Conservation (phyloP, 2,888 invertebrate genomes). For the Trissoscelio sp. region DNA sequence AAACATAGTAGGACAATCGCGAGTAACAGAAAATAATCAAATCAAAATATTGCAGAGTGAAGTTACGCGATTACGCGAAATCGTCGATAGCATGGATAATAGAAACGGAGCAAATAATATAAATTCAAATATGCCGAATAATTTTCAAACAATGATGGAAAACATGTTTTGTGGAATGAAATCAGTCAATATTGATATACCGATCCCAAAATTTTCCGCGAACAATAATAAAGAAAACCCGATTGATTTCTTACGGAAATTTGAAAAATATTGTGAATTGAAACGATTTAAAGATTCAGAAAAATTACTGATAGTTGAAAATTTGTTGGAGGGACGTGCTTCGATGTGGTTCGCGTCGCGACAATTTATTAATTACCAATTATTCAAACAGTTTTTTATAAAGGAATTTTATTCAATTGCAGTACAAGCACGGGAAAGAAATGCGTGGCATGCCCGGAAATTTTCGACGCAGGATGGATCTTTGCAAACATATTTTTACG, state of each 20-base stretch:
- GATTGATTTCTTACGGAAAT: conserved; percentile 33
- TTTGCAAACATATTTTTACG: too few relatives aligned
- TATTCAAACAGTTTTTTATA: conserved; percentile 20
- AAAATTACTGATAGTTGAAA: conserved; percentile 31
- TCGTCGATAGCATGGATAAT: background rate
- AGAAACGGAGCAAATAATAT: background rate
- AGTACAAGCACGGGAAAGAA: conserved; percentile 27
- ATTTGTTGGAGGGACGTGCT: conserved; percentile 26
- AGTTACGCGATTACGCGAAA: background rate
- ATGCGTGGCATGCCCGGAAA: conserved; percentile 28
- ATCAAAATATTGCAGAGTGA: conserved; percentile 3
- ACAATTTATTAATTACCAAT: conserved; percentile 8
- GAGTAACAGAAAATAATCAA: background rate
- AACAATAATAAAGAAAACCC: conserved; percentile 25
- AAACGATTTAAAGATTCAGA: conserved; percentile 10
- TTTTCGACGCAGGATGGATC: too few relatives aligned
- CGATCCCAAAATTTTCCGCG: conserved; percentile 28
- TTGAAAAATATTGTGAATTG: conserved; percentile 47
- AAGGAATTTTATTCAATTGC: conserved; percentile 50
- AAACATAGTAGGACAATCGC: background rate
- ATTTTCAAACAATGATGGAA: conserved; percentile 2
- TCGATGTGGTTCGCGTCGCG: conserved; percentile 19
- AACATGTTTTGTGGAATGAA: conserved; percentile 18
- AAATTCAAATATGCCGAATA: background rate
- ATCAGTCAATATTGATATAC: conserved; percentile 34